A percentile compares a stretch with the other conserved stretches of the same genome.
phyloP scores from a whole-genome alignment of 2,113 vertebrate species.

The Tylochromis polylepis region DNA sequence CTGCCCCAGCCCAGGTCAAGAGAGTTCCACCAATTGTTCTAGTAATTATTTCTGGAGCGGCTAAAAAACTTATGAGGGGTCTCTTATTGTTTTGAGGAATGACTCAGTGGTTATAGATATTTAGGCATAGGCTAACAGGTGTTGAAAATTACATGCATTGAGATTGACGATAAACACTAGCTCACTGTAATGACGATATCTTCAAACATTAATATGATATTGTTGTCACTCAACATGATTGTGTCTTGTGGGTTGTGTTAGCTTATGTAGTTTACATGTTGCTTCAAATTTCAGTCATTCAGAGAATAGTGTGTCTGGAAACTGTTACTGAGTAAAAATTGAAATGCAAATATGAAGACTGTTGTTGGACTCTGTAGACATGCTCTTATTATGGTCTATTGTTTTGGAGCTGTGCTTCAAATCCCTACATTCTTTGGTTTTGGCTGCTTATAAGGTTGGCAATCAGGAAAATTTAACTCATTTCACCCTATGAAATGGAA shows the following conservation, averaged over 20 bases:
- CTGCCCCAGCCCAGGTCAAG: background rate
- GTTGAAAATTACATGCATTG: background rate
- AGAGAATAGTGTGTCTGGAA: background rate
- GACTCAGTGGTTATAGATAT: background rate
- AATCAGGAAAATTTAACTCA: background rate
- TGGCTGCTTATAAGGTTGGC: background rate
- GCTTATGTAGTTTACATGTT: background rate
- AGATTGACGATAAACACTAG: background rate
- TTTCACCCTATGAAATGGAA: background rate
- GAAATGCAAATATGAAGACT: background rate
- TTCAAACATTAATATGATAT: background rate
- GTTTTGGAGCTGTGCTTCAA: background rate
- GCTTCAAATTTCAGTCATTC: background rate
- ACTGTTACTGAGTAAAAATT: background rate
- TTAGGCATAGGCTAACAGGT: background rate
- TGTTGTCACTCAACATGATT: background rate
- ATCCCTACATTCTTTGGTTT: background rate
- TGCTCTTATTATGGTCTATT: background rate
- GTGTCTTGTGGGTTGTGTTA: background rate
- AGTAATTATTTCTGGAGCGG: background rate
- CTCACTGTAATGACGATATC: background rate
- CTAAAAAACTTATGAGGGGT: background rate
- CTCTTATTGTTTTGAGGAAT: conserved; percentile 4
- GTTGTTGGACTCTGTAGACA: background rate
- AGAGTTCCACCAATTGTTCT: conserved; percentile 67